Conservation (phyloP, 2,888 invertebrate species). For the Watsonalla binaria region DNA sequence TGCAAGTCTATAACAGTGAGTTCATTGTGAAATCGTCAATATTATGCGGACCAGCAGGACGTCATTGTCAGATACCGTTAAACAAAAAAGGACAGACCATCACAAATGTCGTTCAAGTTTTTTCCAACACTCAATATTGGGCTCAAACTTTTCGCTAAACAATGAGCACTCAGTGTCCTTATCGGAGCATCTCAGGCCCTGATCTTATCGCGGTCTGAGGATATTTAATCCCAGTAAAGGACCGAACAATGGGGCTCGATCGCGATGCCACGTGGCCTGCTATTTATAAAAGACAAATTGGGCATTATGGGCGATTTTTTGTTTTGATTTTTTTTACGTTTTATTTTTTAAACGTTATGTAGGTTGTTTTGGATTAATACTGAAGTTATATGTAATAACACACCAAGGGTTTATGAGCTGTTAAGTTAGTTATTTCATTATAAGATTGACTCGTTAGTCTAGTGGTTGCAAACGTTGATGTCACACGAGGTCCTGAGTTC, state of each 20-base stretch:
- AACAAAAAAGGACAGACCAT: constrained; percentile 34
- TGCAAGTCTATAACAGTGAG: not conserved
- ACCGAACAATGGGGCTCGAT: constrained; percentile 47
- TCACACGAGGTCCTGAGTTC: no score
- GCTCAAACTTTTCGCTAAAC: constrained; percentile 36
- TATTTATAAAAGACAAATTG: constrained; percentile 55
- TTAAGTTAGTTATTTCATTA: no score
- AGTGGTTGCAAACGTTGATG: no score
- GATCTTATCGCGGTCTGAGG: constrained; percentile 52
- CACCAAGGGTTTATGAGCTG: no score
- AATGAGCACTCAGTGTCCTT: constrained; percentile 46
- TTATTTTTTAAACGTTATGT: no score
- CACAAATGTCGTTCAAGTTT: constrained; percentile 25
- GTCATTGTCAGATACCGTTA: constrained; percentile 40
- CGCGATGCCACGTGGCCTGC: constrained; percentile 54
- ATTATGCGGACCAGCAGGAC: constrained; percentile 21
- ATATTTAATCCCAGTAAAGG: constrained; percentile 47
- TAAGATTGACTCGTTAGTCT: no score
- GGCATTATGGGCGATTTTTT: constrained; percentile 35
- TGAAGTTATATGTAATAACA: no score
- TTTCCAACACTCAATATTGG: constrained; percentile 38
- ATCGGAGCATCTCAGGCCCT: constrained; percentile 36
- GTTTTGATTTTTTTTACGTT: constrained; percentile 16
- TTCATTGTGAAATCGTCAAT: not conserved
- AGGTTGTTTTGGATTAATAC: no score